phyloP scores from a whole-genome alignment of 2,113 vertebrate genomes.

The Meleagris gallopavo region DNA sequence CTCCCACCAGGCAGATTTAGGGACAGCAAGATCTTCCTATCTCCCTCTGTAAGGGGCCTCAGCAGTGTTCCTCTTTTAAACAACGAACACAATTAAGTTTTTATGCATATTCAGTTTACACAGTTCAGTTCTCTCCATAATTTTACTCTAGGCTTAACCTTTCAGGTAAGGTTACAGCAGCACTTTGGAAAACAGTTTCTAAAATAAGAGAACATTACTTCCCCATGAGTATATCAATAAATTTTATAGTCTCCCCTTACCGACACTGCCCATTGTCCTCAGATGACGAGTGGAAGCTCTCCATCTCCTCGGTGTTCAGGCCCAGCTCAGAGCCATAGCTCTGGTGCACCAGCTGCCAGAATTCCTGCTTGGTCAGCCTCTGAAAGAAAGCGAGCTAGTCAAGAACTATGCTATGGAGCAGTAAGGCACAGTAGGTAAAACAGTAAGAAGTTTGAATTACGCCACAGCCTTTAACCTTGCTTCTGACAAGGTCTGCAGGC shows the following conservation, averaged over 20 bases:
- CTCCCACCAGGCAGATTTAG: neutral
- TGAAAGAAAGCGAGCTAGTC: slow-evolving; percentile 66
- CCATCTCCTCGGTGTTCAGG: slow-evolving; percentile 93
- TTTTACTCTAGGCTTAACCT: neutral
- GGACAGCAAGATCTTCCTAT: neutral
- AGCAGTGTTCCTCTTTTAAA: neutral
- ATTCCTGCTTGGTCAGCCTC: slow-evolving; percentile 85
- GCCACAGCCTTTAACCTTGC: slow-evolving; percentile 64
- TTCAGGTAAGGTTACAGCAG: neutral
- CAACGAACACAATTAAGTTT: neutral
- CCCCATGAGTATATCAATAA: neutral
- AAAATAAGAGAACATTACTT: neutral
- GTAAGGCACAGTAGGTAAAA: slow-evolving; percentile 13
- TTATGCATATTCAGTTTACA: neutral
- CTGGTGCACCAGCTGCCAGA: slow-evolving; percentile 91
- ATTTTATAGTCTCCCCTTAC: slow-evolving; percentile 71
- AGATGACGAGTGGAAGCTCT: slow-evolving; percentile 79
- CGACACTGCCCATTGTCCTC: slow-evolving; percentile 83
- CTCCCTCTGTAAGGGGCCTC: neutral
- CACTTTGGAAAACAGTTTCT: neutral
- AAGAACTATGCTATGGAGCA: neutral
- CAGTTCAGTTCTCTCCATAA: neutral
- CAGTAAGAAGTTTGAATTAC: slow-evolving; percentile 53
- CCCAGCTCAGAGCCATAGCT: slow-evolving; percentile 92
- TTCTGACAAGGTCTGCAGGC: slow-evolving; percentile 35